Base-by-base conservation (phyloP, 2,113 vertebrate genomes). In the Corvus moneduloides region DNA sequence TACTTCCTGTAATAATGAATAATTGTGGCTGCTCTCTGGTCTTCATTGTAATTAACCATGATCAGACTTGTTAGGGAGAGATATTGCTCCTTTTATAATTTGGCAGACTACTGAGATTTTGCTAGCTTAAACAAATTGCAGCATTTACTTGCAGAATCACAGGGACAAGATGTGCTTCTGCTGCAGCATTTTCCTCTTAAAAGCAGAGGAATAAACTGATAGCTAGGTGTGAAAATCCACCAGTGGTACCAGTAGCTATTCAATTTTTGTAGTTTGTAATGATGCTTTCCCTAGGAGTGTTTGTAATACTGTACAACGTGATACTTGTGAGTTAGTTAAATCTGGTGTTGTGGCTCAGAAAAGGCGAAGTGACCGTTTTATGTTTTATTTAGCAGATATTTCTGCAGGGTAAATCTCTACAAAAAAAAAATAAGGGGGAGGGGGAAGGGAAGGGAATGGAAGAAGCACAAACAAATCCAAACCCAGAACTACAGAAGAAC, bases 1-100 rank as follows among this genome's bases (percentile, higher is more conserved):
- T 98, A 97, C 98, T 99, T 99, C 98, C 98, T 98, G 98, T 98
- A 99, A 99, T 99, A 99, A 98, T 98, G 97, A 98, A 98, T 98
- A 98, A 98, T 98, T 98, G 98, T 98, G 97, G 97, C 97, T 98
- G 98, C 97, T 98, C 97, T 97, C 97, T 98, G 97, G 97, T 98
- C 98, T 98, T 98, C 97, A 94, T 98, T 98, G 98, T 98, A 99
- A 99, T 99, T 99, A 99, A 98, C 98, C 98, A 93, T 98, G 98
- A 98, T 98, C 97, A 98, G 98, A 96, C 98, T 98, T 98, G 98
- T 98, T 98, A 98, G 89, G 93, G 91, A 97, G 97, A 98, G 97
- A 98, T 97, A 98, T 72, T 96, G 94, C 93, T 97, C 89, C 90
- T 97, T 94, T 98, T 97, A 97, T 90, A 97, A 96, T 98, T 98